These are phyloP conservation scores for Dinomys branickii DNA, from an alignment of 2,113 vertebrate genomes.

Conservation along the genomic window DNA sequence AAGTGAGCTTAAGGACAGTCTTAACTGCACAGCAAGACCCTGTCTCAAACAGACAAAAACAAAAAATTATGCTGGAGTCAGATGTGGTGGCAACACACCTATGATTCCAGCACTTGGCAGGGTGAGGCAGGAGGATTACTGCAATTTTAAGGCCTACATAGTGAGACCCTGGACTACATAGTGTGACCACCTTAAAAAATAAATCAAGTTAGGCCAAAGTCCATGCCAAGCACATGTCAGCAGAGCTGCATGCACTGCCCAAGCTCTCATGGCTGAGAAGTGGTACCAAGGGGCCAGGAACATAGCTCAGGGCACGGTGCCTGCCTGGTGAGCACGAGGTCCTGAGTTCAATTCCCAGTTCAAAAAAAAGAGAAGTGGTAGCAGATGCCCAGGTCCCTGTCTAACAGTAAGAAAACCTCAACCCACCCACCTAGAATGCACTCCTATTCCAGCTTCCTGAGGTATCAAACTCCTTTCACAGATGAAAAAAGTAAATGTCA, in stretches of 20 bases:
- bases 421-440: background rate
- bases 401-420: background rate
- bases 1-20: no score
- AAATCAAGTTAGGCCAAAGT: background rate
- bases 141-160: background rate
- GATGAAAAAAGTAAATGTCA: background rate
- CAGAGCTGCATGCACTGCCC: rapidly evolving
- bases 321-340: no score
- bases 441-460: background rate
- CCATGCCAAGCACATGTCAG: rapidly evolving
- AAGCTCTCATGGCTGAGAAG: no score
- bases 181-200: background rate
- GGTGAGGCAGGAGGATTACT: background rate
- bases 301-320: no score
- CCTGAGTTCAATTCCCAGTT: no score
- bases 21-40: no score
- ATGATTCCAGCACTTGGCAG: background rate
- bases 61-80: background rate
- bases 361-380: no score
- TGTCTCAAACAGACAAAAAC: no score
- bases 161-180: background rate
- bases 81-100: background rate
- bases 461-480: background rate
- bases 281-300: no score
- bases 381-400: no score